phyloP scores from a whole-genome alignment of 2,797 vertebrate species.

The Cossypha niveicapilla region DNA sequence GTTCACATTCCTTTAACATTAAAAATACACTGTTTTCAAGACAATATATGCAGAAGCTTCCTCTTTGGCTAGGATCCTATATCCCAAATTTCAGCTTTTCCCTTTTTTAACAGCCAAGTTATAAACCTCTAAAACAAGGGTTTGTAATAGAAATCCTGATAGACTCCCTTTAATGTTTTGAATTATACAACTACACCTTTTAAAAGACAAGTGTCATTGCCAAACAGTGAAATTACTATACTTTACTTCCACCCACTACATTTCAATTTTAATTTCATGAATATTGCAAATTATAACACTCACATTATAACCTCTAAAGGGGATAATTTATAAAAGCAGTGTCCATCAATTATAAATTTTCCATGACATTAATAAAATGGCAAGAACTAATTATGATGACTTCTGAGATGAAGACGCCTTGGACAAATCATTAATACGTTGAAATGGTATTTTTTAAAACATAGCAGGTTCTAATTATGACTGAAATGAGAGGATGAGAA shows the following conservation, averaged over 20 bases:
- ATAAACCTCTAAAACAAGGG: conserved; percentile 54
- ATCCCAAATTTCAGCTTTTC: neutral
- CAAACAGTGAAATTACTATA: conserved; percentile 73
- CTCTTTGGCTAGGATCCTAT: neutral
- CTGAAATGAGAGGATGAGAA: conserved; percentile 74
- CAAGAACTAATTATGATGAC: conserved; percentile 80
- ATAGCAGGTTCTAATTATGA: conserved; percentile 72
- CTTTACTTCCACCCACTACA: conserved; percentile 73
- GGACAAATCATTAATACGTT: conserved; percentile 76
- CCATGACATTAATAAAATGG: conserved; percentile 80
- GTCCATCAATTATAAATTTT: conserved; percentile 82
- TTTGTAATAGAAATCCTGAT: conserved; percentile 58
- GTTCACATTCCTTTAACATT: neutral
- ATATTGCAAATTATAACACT: conserved; percentile 77
- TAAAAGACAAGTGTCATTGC: conserved; percentile 69
- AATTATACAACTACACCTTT: conserved; percentile 69
- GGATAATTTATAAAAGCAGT: conserved; percentile 79
- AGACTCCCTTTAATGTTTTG: conserved; percentile 59
- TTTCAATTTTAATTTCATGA: conserved; percentile 80
- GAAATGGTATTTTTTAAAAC: conserved; percentile 75
- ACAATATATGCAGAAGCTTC: neutral
- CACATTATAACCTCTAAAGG: conserved; percentile 76
- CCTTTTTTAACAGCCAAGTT: conserved; percentile 41
- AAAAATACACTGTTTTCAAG: neutral
- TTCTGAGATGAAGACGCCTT: conserved; percentile 76